Evolutionary conservation across 2,797 vertebrate species (phyloP), one percentile per base, ranked within the genome.

Genomic region (Smutsia temminckii): DNA sequence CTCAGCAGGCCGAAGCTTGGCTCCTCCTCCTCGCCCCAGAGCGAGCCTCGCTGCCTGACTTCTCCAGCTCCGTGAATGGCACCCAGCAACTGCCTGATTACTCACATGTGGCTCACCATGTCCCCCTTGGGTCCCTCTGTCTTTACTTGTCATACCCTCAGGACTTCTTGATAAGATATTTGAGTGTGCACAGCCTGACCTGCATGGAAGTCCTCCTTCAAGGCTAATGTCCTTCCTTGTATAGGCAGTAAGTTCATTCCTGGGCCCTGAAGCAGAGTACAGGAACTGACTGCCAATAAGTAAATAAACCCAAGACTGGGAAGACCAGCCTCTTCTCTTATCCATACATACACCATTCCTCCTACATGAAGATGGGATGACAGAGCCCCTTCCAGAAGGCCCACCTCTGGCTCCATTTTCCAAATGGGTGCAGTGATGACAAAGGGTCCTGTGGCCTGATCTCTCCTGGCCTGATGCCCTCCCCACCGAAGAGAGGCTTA

Each of bases 341-440:
- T 29, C 74, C 5, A 25, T 2, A 42, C 16, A 16, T 25, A 27
- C 1, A 2, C 14, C 55, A 20, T 27, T 80, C 53, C 71, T 34
- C 74, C 34, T 27, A 42, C 3, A n/a, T 13, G 17, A 32, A 59
- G 59, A n/a, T 46, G 51, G 8, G 32, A 59, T 29, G 32, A n/a
- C 13, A 78, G 17, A 84, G 69, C 3, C 29, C 46, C 46, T 63
- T 84, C 53, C 72, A 25, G 23, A 49, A 85, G 40, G 42, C 2
- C 16, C 53, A 23, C n/a, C 17, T 55, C 25, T 16, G 85, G 18
- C 21, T 61, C 42, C 40, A 21, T 13, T 69, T 59, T 32, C 8
- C 51, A n/a, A 3, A 7, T n/a, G 37, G 21, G 3, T 7, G 1
- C 0, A 12, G 13, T 5, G 14, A 49, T 14, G 29, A 13, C 13